Evolutionary conservation across 1,140 invertebrate genomes (phyloP).

Genomic region (Mycetomoellerius zeteki): DNA sequence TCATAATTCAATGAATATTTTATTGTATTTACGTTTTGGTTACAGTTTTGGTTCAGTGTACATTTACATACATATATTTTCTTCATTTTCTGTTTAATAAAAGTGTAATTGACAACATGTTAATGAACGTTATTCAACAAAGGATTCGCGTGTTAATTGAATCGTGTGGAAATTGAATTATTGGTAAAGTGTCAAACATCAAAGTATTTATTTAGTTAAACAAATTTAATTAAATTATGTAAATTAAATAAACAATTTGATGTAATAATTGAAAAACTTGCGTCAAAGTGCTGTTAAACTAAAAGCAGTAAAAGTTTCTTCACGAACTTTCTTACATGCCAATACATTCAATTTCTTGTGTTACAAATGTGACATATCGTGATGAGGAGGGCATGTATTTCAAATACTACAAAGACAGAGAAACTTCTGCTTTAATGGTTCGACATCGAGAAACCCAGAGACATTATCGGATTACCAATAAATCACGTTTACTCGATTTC

Average conservation of each 20-base stretch:
- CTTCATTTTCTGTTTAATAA: slow-evolving; percentile 10
- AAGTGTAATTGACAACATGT: not conserved
- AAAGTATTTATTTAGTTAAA: not conserved
- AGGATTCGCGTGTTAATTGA: not conserved
- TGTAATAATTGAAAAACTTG: not conserved
- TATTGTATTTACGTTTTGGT: no score
- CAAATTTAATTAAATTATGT: not conserved
- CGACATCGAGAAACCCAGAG: not conserved
- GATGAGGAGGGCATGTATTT: not conserved
- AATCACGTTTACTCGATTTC: slow-evolving; percentile 58
- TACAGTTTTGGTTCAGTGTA: no score
- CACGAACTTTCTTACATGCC: not conserved
- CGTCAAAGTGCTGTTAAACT: not conserved
- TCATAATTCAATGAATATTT: no score
- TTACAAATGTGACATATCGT: not conserved
- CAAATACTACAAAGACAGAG: slow-evolving; percentile 7
- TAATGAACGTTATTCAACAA: not conserved
- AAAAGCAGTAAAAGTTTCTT: not conserved
- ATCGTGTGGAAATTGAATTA: not conserved
- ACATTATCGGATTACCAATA: slow-evolving; percentile 63
- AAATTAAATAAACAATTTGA: not conserved
- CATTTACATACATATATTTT: no score
- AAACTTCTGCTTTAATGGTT: slow-evolving; percentile 44
- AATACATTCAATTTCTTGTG: not conserved
- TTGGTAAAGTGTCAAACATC: not conserved